A percentile compares a stretch with the other conserved stretches of the same genome.
Evolutionary conservation across 2,888 invertebrate genomes (phyloP).

Genomic region (Melitaea athalia): DNA sequence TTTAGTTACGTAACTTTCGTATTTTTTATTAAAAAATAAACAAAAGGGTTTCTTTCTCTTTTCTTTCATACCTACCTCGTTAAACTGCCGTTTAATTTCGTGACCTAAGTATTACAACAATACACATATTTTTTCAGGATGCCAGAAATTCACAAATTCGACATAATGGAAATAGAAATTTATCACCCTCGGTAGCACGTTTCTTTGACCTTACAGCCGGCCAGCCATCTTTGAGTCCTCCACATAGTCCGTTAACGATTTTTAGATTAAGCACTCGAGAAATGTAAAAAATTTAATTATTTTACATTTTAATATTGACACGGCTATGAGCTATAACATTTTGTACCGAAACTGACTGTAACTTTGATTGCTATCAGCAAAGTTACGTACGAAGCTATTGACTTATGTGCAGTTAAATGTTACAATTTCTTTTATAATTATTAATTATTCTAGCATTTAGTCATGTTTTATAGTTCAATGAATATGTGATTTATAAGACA

Average conservation of each 20-base stretch:
- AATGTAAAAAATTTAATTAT: not conserved
- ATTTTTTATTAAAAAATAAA: too few species aligned
- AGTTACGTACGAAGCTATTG: too few species aligned
- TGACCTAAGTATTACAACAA: not conserved
- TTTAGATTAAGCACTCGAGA: constrained; percentile 25
- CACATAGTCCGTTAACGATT: constrained; percentile 43
- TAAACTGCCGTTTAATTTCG: too few species aligned
- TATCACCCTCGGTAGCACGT: constrained; percentile 74
- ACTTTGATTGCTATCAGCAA: too few species aligned
- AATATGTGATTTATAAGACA: not conserved
- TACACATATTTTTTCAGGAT: constrained; percentile 47
- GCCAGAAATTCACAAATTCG: constrained; percentile 45
- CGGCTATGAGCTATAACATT: not conserved
- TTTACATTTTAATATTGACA: constrained; percentile 1
- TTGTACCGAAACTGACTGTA: too few species aligned
- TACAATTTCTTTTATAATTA: too few species aligned
- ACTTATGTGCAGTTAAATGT: too few species aligned
- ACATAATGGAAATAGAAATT: constrained; percentile 52
- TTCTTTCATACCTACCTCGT: too few species aligned
- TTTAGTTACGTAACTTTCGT: too few species aligned
- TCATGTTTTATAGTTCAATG: not conserved
- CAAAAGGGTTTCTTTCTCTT: too few species aligned
- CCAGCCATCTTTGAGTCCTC: constrained; percentile 62
- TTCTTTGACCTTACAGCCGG: constrained; percentile 70
- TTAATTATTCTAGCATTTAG: too few species aligned